phyloP scores from a whole-genome alignment of 2,888 invertebrate species.

The Lampropteryx suffumata region DNA sequence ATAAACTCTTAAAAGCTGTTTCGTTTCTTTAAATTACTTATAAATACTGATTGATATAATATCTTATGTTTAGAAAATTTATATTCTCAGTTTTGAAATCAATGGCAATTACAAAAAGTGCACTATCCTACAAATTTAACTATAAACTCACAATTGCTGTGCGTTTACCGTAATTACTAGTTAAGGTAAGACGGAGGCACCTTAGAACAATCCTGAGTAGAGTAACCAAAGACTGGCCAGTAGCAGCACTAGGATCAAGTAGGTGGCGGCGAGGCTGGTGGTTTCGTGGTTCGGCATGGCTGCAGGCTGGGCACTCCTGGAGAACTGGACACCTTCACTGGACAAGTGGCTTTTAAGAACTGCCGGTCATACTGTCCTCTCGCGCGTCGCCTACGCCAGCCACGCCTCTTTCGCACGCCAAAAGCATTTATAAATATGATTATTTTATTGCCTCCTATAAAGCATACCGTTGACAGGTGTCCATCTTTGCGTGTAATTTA shows the following conservation, averaged over 20 bases:
- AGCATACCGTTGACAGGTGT: conserved; percentile 50
- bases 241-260: conserved; percentile 86
- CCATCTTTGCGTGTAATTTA: conserved; percentile 32
- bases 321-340: conserved; percentile 55
- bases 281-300: conserved; percentile 84
- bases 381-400: conserved; percentile 52
- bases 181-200: conserved; percentile 43
- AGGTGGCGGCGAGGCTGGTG: conserved; percentile 86
- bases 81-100: too few species aligned
- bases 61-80: too few species aligned
- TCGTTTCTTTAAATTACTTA: too few species aligned
- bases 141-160: too few species aligned
- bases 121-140: too few species aligned
- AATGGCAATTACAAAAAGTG: too few species aligned
- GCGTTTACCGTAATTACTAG: too few species aligned
- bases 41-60: too few species aligned
- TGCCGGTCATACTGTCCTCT: conserved; percentile 46
- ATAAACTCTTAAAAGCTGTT: too few species aligned
- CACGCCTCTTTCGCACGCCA: conserved; percentile 50
- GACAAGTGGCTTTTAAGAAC: conserved; percentile 66
- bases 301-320: conserved; percentile 27
- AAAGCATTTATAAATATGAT: conserved; percentile 65
- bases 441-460: conserved; percentile 51
- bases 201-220: conserved; percentile 85
- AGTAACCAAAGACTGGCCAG: conserved; percentile 86